Evolutionary conservation across 2,797 vertebrate genomes (phyloP).

Genomic region (Avahi laniger): DNA sequence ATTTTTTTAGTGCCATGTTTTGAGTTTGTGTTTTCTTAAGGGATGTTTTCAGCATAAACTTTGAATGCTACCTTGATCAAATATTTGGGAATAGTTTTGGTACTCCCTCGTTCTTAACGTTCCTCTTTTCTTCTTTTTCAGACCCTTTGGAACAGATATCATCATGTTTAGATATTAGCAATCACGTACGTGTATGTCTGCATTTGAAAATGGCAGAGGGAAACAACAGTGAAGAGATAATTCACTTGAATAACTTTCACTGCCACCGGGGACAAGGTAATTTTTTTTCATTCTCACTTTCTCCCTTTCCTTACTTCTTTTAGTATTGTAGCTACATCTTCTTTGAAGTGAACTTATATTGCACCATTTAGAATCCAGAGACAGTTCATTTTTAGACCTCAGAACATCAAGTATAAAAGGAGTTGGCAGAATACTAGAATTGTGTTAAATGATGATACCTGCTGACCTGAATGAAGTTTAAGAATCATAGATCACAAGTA

Average conservation of each 20-base stretch:
- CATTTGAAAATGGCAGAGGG: slow-evolving; percentile 92
- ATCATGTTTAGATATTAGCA: slow-evolving; percentile 74
- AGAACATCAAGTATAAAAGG: not conserved
- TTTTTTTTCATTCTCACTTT: not conserved
- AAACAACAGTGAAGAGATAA: slow-evolving; percentile 91
- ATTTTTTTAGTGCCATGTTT: not conserved
- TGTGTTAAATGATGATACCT: not conserved
- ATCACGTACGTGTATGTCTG: slow-evolving; percentile 61
- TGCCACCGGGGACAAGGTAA: slow-evolving; percentile 91
- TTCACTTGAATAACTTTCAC: slow-evolving; percentile 92
- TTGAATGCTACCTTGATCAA: not conserved
- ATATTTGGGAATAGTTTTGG: not conserved
- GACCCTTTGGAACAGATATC: slow-evolving; percentile 60
- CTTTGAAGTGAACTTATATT: slow-evolving; percentile 25
- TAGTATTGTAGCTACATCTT: not conserved
- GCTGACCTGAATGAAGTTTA: not conserved
- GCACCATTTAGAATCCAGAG: not conserved
- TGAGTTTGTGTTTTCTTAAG: not conserved
- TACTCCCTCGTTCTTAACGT: not conserved
- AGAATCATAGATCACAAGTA: not conserved
- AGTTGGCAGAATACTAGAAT: slow-evolving; percentile 9
- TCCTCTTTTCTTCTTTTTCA: slow-evolving; percentile 59
- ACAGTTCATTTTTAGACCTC: slow-evolving; percentile 9
- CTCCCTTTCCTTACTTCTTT: not conserved
- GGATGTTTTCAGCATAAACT: not conserved